Evolutionary conservation across 1,140 invertebrate species (phyloP).

Genomic region (Stenopsyche tienmushanensis): DNA sequence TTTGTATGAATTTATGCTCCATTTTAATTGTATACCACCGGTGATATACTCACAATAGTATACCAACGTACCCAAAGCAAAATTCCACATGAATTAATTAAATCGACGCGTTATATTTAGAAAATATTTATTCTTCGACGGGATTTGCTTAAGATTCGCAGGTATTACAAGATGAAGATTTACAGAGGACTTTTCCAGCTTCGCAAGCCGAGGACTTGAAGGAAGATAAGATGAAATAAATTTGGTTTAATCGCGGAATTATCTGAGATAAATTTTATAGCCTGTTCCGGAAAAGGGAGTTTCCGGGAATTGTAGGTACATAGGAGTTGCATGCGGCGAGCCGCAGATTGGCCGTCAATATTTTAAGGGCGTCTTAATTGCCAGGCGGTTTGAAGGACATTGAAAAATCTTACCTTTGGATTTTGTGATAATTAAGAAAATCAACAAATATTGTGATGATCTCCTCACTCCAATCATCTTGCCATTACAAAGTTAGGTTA

Average conservation of each 20-base stretch:
- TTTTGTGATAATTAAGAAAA: constrained; percentile 12
- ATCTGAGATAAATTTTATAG: neutral
- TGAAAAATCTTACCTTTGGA: constrained; percentile 20
- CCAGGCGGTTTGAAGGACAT: neutral
- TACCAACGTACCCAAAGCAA: no score
- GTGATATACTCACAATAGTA: no score
- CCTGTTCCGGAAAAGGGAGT: neutral
- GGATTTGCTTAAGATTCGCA: no score
- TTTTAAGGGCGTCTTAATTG: neutral
- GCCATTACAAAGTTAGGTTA: constrained; percentile 12
- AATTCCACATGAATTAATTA: no score
- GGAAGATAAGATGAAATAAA: no score
- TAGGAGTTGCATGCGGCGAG: neutral
- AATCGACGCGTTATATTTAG: no score
- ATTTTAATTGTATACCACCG: no score
- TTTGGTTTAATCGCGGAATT: neutral
- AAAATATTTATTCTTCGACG: no score
- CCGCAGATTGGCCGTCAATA: neutral
- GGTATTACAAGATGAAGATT: no score
- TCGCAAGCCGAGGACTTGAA: no score
- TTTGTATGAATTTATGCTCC: no score
- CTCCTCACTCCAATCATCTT: constrained; percentile 19
- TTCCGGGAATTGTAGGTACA: neutral
- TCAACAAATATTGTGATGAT: constrained; percentile 1
- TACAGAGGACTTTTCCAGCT: no score